Percentiles rank a stretch among this genome's conserved stretches.
phyloP scores from a whole-genome alignment of 92 coral and sea anemone species.

The Isaurus tuberculatus region DNA sequence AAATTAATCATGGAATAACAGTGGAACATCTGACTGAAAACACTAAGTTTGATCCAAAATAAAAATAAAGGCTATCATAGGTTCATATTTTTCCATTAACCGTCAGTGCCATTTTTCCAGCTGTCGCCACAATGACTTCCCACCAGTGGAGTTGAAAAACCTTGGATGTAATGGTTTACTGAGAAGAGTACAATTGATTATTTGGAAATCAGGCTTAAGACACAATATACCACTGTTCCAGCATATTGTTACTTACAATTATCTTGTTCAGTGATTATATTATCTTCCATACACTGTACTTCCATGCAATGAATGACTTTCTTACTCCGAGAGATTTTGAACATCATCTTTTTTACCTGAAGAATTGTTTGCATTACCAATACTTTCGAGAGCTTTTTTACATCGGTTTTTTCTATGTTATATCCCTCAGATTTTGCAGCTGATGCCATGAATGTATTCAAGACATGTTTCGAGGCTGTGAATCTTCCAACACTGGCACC shows the following conservation, averaged over 20 bases:
- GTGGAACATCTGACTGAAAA: neutral
- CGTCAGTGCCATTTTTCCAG: neutral
- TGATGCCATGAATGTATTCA: slow-evolving; percentile 51
- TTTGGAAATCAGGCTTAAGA: neutral
- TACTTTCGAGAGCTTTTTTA: slow-evolving; percentile 54
- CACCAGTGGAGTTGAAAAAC: slow-evolving; percentile 2
- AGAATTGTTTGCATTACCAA: slow-evolving; percentile 21
- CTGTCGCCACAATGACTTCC: slow-evolving; percentile 6
- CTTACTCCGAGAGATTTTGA: slow-evolving; percentile 25
- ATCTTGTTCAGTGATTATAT: slow-evolving; percentile 16
- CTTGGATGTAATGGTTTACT: neutral
- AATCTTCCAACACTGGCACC: slow-evolving; percentile 43
- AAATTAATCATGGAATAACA: neutral
- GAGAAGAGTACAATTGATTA: neutral
- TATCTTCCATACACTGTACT: slow-evolving; percentile 20
- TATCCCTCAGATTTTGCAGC: slow-evolving; percentile 49
- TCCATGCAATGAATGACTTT: slow-evolving; percentile 18
- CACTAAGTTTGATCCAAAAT: neutral
- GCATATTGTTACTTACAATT: slow-evolving; percentile 14
- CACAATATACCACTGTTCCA: slow-evolving; percentile 12
- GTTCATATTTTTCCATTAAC: neutral
- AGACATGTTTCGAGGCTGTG: slow-evolving; percentile 48
- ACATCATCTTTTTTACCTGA: slow-evolving; percentile 11
- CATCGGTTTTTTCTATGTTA: slow-evolving; percentile 52
- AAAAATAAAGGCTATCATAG: neutral